These are phyloP conservation scores for Mormyrops attenuatus DNA, from an alignment of 2,797 vertebrate species.

Conservation along the genomic window DNA sequence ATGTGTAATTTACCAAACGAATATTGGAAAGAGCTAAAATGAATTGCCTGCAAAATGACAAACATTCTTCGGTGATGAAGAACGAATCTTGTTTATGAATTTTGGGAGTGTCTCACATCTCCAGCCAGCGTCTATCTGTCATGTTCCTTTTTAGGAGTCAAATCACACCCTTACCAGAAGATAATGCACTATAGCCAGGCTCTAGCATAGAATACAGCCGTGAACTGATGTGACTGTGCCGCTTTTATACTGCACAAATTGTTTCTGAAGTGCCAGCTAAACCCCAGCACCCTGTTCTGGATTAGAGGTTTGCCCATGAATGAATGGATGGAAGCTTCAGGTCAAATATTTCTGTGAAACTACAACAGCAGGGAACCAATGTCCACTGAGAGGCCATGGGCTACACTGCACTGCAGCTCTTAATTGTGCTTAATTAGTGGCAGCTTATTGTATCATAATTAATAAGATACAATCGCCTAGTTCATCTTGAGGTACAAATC, in stretches of 20 bases:
- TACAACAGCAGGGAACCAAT: not conserved
- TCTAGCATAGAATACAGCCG: not conserved
- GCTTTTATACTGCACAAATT: not conserved
- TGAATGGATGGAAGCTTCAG: not conserved
- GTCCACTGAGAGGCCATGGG: not conserved
- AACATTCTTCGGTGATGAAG: constrained; percentile 28
- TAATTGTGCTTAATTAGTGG: not conserved
- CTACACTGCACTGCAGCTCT: not conserved
- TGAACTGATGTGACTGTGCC: not conserved
- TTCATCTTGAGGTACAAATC: not conserved
- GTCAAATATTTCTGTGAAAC: not conserved
- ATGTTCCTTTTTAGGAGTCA: not conserved
- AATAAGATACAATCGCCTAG: not conserved
- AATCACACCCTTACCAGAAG: constrained; percentile 15
- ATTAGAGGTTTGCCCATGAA: not conserved
- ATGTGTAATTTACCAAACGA: constrained; percentile 34
- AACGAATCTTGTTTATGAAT: constrained; percentile 33
- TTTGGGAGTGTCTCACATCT: constrained; percentile 12
- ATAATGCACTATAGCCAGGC: not conserved
- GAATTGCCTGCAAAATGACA: constrained; percentile 32
- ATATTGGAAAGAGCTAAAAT: constrained; percentile 27
- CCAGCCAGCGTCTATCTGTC: not conserved
- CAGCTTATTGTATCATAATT: not conserved
- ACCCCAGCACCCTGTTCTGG: not conserved
- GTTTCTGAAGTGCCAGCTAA: not conserved